Conservation (phyloP, 2,888 invertebrate species). For the Linnaemya tessellans region DNA sequence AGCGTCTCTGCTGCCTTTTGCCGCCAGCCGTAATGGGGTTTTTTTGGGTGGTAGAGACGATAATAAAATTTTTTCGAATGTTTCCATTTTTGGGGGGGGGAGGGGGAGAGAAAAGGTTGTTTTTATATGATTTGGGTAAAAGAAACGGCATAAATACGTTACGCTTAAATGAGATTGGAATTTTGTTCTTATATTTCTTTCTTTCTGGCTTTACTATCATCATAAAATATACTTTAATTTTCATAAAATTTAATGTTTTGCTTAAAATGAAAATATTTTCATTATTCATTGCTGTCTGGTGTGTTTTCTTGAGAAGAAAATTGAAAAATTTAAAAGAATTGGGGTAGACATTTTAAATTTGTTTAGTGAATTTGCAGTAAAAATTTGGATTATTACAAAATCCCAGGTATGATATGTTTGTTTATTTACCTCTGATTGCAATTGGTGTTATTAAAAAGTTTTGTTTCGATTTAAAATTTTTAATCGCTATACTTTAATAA, state of each 20-base stretch:
- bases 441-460: background rate
- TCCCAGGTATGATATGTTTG: background rate
- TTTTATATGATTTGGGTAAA: slow-evolving; percentile 43
- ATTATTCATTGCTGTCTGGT: slow-evolving; percentile 35
- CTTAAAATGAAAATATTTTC: slow-evolving; percentile 39
- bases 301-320: background rate
- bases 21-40: slow-evolving; percentile 45
- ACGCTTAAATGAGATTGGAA: slow-evolving; percentile 57
- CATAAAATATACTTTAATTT: slow-evolving; percentile 55
- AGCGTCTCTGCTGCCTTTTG: slow-evolving; percentile 32
- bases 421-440: background rate
- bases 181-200: slow-evolving; percentile 43
- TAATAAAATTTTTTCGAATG: slow-evolving; percentile 27
- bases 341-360: background rate
- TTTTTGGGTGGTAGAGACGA: slow-evolving; percentile 30
- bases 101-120: background rate
- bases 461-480: background rate
- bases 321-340: background rate
- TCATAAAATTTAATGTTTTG: slow-evolving; percentile 63
- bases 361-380: background rate
- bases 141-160: slow-evolving; percentile 58
- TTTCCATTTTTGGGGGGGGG: slow-evolving; percentile 12
- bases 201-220: background rate
- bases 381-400: background rate
- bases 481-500: too few species aligned